Evolutionary conservation across 2,113 vertebrate species (phyloP).

Genomic region (Nicator chloris): DNA sequence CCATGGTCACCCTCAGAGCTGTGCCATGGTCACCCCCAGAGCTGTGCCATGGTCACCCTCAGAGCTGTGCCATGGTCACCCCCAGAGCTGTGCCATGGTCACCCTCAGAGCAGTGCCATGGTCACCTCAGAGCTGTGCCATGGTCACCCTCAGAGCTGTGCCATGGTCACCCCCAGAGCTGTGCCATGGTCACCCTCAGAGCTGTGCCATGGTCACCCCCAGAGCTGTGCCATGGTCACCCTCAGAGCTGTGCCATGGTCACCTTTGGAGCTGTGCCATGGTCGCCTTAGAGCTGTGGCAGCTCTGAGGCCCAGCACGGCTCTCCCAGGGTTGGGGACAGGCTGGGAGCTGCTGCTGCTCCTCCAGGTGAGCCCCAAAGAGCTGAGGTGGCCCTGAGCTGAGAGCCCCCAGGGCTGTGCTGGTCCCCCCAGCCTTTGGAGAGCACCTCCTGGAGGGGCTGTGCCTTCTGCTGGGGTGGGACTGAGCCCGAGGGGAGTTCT

Average conservation of each 20-base stretch:
- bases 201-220: rapidly evolving
- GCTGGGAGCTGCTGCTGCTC: neutral
- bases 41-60: rapidly evolving
- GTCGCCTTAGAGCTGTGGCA: rapidly evolving
- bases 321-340: neutral
- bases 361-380: neutral
- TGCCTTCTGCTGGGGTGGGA: rapidly evolving
- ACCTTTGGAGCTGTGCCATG: rapidly evolving
- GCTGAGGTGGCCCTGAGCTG: neutral
- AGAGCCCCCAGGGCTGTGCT: neutral
- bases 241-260: neutral
- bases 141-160: rapidly evolving
- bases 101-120: rapidly evolving
- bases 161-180: rapidly evolving
- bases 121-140: rapidly evolving
- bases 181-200: rapidly evolving
- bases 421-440: neutral
- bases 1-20: rapidly evolving
- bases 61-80: too few species aligned
- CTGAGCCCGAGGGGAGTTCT: neutral
- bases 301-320: neutral
- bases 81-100: too few species aligned
- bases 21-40: rapidly evolving
- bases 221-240: rapidly evolving
- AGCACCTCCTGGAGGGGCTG: neutral